These are phyloP conservation scores for Chrysina gloriosa DNA, from an alignment of 2,888 invertebrate species.

Conservation along the genomic window DNA sequence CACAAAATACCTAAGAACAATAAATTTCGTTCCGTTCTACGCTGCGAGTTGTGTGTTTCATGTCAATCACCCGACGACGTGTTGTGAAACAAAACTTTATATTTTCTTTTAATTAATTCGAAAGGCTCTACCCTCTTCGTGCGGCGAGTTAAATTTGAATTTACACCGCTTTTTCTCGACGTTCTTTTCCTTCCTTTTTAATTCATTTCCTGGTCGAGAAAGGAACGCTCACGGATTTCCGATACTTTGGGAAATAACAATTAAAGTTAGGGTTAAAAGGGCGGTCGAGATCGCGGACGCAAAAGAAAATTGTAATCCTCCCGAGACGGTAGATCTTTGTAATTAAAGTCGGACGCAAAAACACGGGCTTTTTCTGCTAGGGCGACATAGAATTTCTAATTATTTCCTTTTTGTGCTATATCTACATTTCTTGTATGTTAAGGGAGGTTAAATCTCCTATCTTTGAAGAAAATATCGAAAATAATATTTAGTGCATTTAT, in stretches of 20 bases:
- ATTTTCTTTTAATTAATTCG: slow-evolving; percentile 10
- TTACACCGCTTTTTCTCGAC: not conserved
- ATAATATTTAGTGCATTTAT: too few relatives aligned
- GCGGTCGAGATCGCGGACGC: not conserved
- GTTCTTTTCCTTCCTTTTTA: not conserved
- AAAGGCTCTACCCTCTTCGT: not conserved
- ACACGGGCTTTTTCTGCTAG: not conserved
- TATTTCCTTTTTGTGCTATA: too few relatives aligned
- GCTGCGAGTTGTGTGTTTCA: too few relatives aligned
- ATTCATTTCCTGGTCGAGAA: not conserved
- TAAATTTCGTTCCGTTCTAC: too few relatives aligned
- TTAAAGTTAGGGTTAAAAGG: not conserved
- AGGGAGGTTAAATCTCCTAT: too few relatives aligned
- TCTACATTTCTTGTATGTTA: too few relatives aligned
- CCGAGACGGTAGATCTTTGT: too few relatives aligned
- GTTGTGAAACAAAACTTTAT: not conserved
- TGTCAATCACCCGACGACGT: too few relatives aligned
- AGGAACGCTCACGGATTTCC: not conserved
- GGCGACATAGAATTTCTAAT: too few relatives aligned
- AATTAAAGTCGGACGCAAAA: not conserved
- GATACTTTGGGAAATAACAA: not conserved
- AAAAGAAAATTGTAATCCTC: not conserved
- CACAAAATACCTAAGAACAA: too few relatives aligned
- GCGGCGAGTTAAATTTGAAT: not conserved
- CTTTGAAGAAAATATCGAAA: too few relatives aligned